Percentiles rank a stretch among this genome's conserved stretches.
These are phyloP conservation scores for Drosophila varians DNA, from an alignment of 1,140 invertebrate genomes.

Conservation along the genomic window DNA sequence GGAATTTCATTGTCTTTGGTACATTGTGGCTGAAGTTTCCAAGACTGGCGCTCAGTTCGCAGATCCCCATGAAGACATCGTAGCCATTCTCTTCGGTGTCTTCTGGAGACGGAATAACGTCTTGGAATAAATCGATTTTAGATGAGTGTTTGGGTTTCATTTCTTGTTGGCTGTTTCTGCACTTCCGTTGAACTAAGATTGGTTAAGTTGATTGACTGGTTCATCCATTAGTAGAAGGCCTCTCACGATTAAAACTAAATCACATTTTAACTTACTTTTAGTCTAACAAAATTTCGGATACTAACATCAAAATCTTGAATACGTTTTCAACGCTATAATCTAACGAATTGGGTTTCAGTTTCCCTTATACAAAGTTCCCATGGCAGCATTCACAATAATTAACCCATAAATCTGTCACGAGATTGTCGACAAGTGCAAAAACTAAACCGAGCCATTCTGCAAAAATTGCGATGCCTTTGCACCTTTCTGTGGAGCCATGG, in stretches of 20 bases:
- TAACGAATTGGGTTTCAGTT: slow-evolving; percentile 6
- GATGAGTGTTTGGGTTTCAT: not conserved
- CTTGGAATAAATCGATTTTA: not conserved
- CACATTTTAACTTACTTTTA: not conserved
- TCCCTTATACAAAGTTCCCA: not conserved
- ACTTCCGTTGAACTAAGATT: not conserved
- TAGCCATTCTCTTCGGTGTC: not conserved
- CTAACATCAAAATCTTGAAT: too few relatives aligned
- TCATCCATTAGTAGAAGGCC: not conserved
- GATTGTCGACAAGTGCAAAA: slow-evolving; percentile 68
- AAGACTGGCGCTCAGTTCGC: slow-evolving; percentile 10
- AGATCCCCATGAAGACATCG: slow-evolving; percentile 7
- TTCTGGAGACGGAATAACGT: not conserved
- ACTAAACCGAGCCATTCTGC: slow-evolving; percentile 57
- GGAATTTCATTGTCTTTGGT: not conserved
- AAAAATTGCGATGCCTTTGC: slow-evolving; percentile 55
- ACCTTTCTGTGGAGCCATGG: slow-evolving; percentile 31
- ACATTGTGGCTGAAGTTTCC: slow-evolving; percentile 14
- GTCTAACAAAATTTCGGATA: not conserved
- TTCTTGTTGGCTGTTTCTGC: not conserved
- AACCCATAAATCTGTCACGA: slow-evolving; percentile 74
- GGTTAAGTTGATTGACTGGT: not conserved
- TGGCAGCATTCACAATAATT: slow-evolving; percentile 52
- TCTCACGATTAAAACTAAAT: slow-evolving; percentile 8
- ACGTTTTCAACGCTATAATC: slow-evolving; percentile 7